Conservation (phyloP, 2,797 vertebrate species). For the Apogon hyalosoma region DNA sequence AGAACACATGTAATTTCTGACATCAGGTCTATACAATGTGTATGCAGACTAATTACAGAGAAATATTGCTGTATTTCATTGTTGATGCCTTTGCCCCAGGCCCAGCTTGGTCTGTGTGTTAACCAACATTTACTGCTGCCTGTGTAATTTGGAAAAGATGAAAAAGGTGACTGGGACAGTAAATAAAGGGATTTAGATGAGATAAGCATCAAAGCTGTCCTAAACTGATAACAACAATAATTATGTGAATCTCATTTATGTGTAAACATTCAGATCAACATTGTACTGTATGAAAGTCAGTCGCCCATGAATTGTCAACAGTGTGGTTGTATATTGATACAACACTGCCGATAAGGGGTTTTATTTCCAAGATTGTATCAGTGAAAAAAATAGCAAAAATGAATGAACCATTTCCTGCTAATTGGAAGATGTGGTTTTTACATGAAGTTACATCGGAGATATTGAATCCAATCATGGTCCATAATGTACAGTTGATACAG, state of each 20-base stretch:
- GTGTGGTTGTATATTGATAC: slow-evolving; percentile 49
- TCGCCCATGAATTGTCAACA: slow-evolving; percentile 70
- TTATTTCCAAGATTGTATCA: slow-evolving; percentile 23
- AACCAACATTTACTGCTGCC: slow-evolving; percentile 43
- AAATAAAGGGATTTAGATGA: slow-evolving; percentile 63
- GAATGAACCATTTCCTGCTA: slow-evolving; percentile 1
- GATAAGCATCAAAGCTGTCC: slow-evolving; percentile 65
- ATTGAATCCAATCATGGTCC: not conserved
- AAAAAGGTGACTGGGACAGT: slow-evolving; percentile 64
- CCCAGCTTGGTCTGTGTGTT: slow-evolving; percentile 27
- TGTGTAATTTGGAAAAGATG: slow-evolving; percentile 57
- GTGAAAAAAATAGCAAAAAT: slow-evolving; percentile 1
- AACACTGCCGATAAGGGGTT: slow-evolving; percentile 56
- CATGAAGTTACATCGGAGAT: not conserved
- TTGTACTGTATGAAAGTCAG: slow-evolving; percentile 56
- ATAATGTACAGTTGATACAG: slow-evolving; percentile 28
- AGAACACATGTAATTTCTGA: slow-evolving; percentile 18
- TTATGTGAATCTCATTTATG: slow-evolving; percentile 72
- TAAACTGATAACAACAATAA: slow-evolving; percentile 66
- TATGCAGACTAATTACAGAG: slow-evolving; percentile 35
- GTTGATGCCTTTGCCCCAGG: slow-evolving; percentile 33
- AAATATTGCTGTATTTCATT: slow-evolving; percentile 30
- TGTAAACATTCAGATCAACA: slow-evolving; percentile 71
- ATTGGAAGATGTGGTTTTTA: not conserved
- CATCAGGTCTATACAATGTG: slow-evolving; percentile 25